These are phyloP conservation scores for Ovis canadensis DNA, from an alignment of 2,113 vertebrate genomes.

Conservation along the genomic window DNA sequence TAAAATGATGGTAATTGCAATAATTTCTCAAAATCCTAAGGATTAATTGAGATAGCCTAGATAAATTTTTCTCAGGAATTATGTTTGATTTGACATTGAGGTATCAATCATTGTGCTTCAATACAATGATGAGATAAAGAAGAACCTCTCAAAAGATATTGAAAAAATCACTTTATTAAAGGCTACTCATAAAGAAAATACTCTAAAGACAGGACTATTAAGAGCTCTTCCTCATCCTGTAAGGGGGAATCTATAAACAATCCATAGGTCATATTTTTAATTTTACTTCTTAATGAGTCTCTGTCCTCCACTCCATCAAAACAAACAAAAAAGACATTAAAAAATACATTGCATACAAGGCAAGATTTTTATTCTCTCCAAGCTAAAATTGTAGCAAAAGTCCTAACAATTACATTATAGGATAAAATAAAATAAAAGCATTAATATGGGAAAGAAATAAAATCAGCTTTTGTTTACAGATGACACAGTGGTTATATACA, in stretches of 20 bases:
- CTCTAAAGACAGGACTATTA: neutral
- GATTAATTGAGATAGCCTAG: neutral
- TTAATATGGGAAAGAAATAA: neutral
- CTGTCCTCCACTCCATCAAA: neutral
- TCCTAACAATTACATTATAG: neutral
- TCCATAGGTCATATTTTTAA: neutral
- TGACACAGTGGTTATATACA: neutral
- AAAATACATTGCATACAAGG: neutral
- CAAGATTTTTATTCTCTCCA: neutral
- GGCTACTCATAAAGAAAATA: neutral
- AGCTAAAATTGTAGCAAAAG: neutral
- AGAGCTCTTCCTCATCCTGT: neutral
- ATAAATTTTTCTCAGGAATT: neutral
- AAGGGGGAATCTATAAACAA: neutral
- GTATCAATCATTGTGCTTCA: neutral
- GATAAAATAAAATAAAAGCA: neutral
- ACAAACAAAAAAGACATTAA: neutral
- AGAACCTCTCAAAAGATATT: neutral
- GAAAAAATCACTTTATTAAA: neutral
- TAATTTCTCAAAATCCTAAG: neutral
- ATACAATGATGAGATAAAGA: neutral
- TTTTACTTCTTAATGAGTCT: neutral
- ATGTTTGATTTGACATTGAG: neutral
- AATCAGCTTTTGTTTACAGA: neutral
- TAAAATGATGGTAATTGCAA: neutral